Evolutionary conservation across 2,113 vertebrate species (phyloP).

Genomic region (Saguinus imperator): DNA sequence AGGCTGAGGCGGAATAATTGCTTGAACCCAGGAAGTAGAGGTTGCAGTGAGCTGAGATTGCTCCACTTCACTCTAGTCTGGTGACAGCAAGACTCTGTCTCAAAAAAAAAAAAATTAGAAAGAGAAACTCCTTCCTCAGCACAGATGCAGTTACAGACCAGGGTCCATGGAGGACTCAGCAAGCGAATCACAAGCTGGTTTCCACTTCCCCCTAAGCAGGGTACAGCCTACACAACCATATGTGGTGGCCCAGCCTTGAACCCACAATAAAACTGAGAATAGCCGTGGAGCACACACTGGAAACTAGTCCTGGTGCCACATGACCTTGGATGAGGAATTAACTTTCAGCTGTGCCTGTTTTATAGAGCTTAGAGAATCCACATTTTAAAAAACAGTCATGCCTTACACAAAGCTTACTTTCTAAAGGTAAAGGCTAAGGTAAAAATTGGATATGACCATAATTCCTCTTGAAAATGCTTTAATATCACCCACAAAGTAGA

Average conservation of each 20-base stretch:
- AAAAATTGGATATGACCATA: background rate
- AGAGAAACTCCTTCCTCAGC: background rate
- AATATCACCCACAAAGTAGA: background rate
- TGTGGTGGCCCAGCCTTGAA: background rate
- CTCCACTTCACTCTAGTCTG: no score
- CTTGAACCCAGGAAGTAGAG: no score
- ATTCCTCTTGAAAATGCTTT: background rate
- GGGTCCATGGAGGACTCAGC: background rate
- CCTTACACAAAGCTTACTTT: background rate
- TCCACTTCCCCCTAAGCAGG: background rate
- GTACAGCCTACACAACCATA: background rate
- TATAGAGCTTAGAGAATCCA: background rate
- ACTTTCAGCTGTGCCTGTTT: background rate
- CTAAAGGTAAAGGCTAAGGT: background rate
- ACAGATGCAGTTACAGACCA: background rate
- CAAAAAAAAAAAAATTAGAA: background rate
- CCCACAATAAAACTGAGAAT: background rate
- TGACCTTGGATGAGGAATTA: background rate
- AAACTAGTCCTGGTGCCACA: background rate
- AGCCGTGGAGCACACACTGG: background rate
- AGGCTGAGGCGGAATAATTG: no score
- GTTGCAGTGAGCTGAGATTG: no score
- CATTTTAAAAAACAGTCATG: background rate
- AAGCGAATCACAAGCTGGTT: background rate
- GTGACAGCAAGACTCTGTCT: no score